Evolutionary conservation across 2,888 invertebrate genomes (phyloP).

Genomic region (Aethes cnicana): DNA sequence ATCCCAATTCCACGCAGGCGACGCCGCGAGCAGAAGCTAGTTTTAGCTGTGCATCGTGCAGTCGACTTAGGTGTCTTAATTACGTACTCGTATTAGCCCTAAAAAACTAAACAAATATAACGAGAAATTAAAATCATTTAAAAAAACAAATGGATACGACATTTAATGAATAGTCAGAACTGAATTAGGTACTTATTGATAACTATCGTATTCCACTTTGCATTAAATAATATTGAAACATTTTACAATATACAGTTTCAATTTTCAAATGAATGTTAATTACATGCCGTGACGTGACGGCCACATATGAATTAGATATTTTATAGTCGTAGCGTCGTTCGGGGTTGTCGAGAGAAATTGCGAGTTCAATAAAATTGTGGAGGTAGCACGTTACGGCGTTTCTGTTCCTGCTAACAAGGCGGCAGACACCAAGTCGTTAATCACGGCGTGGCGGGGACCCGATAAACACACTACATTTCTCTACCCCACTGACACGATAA

Average conservation of each 20-base stretch:
- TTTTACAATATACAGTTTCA: background rate
- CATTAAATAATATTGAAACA: background rate
- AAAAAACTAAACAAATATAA: no score
- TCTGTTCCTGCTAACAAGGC: slow-evolving; percentile 28
- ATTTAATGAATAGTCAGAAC: no score
- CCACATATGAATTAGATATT: slow-evolving; percentile 5
- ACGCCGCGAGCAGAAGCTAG: no score
- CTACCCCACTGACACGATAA: slow-evolving; percentile 23
- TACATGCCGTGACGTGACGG: background rate
- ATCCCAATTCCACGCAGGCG: no score
- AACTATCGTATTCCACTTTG: no score
- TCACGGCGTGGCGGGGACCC: slow-evolving; percentile 24
- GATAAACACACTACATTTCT: slow-evolving; percentile 31
- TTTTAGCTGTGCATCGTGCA: no score
- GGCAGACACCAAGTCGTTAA: slow-evolving; percentile 28
- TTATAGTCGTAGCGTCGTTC: slow-evolving; percentile 7
- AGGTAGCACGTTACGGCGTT: slow-evolving; percentile 29
- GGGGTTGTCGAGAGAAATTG: slow-evolving; percentile 23
- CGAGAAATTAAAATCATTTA: no score
- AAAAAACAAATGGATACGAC: no score
- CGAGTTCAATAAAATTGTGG: slow-evolving; percentile 29
- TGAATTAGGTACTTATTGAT: no score
- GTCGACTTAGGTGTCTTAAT: no score
- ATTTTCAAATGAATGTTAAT: slow-evolving; percentile 7
- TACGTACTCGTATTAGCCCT: no score